phyloP scores from a whole-genome alignment of 2,113 vertebrate genomes.

The Oryctolagus cuniculus region DNA sequence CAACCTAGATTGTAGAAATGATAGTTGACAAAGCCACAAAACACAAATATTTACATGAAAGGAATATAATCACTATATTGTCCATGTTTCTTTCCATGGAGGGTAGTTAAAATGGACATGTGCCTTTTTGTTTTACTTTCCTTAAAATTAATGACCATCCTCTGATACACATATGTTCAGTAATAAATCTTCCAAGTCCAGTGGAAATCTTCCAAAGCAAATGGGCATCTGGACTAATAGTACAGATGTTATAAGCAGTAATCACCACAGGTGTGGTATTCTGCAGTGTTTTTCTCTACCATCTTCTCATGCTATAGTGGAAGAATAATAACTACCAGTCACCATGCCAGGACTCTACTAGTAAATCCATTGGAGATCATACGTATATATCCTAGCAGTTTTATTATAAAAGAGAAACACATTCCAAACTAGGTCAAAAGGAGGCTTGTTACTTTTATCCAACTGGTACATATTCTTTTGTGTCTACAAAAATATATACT shows the following conservation, averaged over 20 bases:
- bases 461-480: not conserved
- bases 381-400: not conserved
- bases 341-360: not conserved
- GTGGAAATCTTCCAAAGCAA: not conserved
- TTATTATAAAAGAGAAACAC: not conserved
- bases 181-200: not conserved
- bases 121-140: not conserved
- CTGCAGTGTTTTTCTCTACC: not conserved
- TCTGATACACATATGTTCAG: not conserved
- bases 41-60: not conserved
- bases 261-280: not conserved
- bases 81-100: not conserved
- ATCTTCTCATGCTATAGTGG: not conserved
- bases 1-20: not conserved
- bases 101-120: not conserved
- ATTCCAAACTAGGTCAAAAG: not conserved
- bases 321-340: not conserved
- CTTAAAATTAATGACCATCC: not conserved
- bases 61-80: not conserved
- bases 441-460: not conserved
- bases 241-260: not conserved
- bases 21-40: not conserved
- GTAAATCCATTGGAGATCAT: not conserved
- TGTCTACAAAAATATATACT: not conserved
- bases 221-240: not conserved